phyloP scores from a whole-genome alignment of 1,140 invertebrate genomes.

The Spodoptera litura region DNA sequence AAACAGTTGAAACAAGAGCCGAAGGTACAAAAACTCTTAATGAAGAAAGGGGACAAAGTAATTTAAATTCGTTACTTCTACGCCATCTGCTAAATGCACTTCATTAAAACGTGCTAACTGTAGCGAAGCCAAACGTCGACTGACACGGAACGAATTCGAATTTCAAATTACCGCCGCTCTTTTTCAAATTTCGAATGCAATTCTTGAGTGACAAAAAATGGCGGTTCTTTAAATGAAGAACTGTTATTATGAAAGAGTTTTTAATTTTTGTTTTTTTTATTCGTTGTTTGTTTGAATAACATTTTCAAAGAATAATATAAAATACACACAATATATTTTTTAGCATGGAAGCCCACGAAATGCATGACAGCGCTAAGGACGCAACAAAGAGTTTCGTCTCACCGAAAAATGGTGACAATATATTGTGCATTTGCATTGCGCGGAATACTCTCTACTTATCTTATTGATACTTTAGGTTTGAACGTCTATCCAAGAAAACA shows the following conservation, averaged over 20 bases:
- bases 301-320: too few relatives aligned
- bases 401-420: too few relatives aligned
- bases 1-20: conserved; percentile 56
- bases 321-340: too few relatives aligned
- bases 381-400: too few relatives aligned
- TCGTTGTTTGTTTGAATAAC: too few relatives aligned
- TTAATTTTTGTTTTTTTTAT: not conserved
- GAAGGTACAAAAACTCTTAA: conserved; percentile 60
- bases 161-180: conserved; percentile 69
- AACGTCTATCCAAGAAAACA: too few relatives aligned
- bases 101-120: conserved; percentile 78
- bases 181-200: conserved; percentile 68
- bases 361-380: too few relatives aligned
- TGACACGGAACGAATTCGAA: conserved; percentile 66
- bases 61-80: conserved; percentile 70
- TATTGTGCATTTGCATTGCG: too few relatives aligned
- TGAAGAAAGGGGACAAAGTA: conserved; percentile 62
- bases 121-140: conserved; percentile 60
- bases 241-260: conserved; percentile 32
- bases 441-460: too few relatives aligned
- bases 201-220: conserved; percentile 53
- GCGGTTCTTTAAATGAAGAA: conserved; percentile 32
- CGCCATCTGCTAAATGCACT: conserved; percentile 73
- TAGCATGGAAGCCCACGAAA: too few relatives aligned
- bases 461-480: too few relatives aligned